Evolutionary conservation across 2,797 vertebrate species (phyloP).

Genomic region (Manis javanica): DNA sequence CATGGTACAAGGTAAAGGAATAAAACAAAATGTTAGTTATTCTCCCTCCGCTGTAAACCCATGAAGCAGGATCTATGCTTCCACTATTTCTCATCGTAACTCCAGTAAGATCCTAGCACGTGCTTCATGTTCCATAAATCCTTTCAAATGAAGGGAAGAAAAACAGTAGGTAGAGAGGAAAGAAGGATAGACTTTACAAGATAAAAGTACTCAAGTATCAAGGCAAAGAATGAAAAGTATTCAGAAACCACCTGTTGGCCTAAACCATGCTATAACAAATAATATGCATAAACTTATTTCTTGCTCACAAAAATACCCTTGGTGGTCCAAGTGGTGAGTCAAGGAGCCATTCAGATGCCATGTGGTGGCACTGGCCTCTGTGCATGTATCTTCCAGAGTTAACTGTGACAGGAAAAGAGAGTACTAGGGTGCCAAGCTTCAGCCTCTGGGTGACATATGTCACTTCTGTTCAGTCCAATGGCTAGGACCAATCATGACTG

Average conservation of each 20-base stretch:
- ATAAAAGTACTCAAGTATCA: background rate
- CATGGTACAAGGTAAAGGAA: background rate
- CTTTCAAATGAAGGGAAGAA: background rate
- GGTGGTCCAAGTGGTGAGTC: background rate
- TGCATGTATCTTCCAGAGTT: background rate
- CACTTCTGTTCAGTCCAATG: background rate
- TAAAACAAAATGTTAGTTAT: background rate
- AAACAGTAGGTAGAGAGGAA: background rate
- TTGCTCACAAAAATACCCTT: background rate
- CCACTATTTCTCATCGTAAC: background rate
- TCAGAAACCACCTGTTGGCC: background rate
- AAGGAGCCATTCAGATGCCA: background rate
- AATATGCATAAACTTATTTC: background rate
- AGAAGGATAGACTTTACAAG: background rate
- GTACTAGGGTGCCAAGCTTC: accelerated
- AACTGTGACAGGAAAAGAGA: background rate
- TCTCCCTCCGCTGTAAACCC: background rate
- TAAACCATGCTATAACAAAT: too few species aligned
- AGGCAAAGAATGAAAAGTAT: background rate
- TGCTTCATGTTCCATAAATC: background rate
- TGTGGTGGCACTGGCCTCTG: background rate
- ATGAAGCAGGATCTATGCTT: background rate
- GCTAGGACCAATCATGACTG: background rate
- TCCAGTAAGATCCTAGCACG: background rate
- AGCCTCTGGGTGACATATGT: too few species aligned